Evolutionary conservation across 2,888 invertebrate species (phyloP).

Genomic region (Alentia gelatinosa): DNA sequence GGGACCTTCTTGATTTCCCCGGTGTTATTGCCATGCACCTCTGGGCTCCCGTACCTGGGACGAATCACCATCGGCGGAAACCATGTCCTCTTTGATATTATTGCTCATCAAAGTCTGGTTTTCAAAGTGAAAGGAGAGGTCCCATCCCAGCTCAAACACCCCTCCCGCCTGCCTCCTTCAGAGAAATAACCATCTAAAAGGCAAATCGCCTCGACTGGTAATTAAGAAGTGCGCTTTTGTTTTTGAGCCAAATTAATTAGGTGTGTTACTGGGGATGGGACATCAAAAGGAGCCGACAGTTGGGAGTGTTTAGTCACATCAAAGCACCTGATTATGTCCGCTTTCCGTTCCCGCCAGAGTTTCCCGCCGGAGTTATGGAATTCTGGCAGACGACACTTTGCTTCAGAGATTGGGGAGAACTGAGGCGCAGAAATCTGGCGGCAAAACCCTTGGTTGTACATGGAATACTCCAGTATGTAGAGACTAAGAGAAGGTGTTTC

Average conservation of each 20-base stretch:
- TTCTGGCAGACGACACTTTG: constrained; percentile 11
- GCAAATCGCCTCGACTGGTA: constrained; percentile 27
- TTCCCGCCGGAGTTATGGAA: constrained; percentile 7
- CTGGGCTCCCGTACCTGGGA: not conserved
- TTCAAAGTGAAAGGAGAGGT: constrained; percentile 4
- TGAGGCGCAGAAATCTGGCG: too few relatives aligned
- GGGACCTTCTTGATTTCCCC: not conserved
- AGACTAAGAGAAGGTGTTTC: too few relatives aligned
- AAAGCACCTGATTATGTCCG: constrained; percentile 28
- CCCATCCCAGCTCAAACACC: not conserved
- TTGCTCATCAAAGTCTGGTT: not conserved
- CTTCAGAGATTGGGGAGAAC: not conserved
- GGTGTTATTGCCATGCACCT: not conserved
- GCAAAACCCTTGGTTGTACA: too few relatives aligned
- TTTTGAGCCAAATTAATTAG: constrained; percentile 50
- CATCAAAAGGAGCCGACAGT: constrained; percentile 14
- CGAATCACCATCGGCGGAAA: not conserved
- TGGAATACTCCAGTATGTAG: too few relatives aligned
- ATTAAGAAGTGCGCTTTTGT: constrained; percentile 41
- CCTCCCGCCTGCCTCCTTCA: not conserved
- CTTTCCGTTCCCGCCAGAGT: not conserved
- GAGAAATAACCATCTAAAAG: constrained; percentile 41
- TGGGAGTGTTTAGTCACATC: constrained; percentile 39
- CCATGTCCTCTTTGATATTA: constrained; percentile 14
- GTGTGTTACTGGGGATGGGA: constrained; percentile 8